Conservation (phyloP, 2,113 vertebrate species). For the Anguilla japonica region DNA sequence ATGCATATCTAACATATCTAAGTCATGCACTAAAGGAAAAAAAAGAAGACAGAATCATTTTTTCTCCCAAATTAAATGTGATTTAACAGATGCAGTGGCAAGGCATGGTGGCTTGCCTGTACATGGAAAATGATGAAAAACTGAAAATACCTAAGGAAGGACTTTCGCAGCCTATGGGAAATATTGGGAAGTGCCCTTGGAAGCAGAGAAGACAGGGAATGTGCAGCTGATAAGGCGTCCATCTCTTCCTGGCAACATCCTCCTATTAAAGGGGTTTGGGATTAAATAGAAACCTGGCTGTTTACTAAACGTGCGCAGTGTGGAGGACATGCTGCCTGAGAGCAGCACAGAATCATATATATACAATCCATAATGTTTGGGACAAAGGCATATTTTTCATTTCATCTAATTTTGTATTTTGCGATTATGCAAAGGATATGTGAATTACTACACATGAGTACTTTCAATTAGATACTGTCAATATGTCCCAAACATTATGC, state of each 20-base stretch:
- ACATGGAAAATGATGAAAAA: neutral
- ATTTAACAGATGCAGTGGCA: neutral
- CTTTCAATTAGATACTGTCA: too few relatives aligned
- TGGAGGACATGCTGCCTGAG: neutral
- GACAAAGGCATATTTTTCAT: too few relatives aligned
- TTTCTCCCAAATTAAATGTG: neutral
- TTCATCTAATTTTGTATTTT: too few relatives aligned
- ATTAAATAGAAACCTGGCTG: conserved; percentile 38
- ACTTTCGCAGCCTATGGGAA: neutral
- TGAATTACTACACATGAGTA: too few relatives aligned
- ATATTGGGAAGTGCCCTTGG: neutral
- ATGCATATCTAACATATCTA: neutral
- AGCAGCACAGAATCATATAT: too few relatives aligned
- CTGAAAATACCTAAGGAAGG: neutral
- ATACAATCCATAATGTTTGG: too few relatives aligned
- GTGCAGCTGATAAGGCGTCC: neutral
- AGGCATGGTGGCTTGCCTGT: neutral
- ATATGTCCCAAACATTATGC: too few relatives aligned
- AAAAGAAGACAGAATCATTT: neutral
- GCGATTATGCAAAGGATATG: too few relatives aligned
- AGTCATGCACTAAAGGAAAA: neutral
- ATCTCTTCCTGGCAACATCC: conserved; percentile 23
- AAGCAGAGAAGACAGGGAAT: neutral
- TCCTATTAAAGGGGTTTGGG: conserved; percentile 33
- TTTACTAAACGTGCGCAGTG: conserved; percentile 40